A percentile compares a stretch with the other conserved stretches of the same genome.
Evolutionary conservation across 2,888 invertebrate genomes (phyloP).

Genomic region (Ommatoiulus sabulosus): DNA sequence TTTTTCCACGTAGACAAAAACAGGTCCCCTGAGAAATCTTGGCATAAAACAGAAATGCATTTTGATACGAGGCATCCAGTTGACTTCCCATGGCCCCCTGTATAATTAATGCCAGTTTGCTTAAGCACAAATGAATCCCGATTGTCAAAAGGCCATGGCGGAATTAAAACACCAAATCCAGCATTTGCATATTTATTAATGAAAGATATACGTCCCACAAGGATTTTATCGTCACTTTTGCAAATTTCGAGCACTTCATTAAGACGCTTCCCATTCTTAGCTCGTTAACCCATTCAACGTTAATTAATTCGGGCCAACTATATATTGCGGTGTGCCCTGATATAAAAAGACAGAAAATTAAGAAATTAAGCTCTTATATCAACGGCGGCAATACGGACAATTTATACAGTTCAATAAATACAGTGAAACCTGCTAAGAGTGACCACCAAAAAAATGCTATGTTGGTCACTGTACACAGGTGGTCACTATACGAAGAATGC

Average conservation of each 20-base stretch:
- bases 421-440: too few relatives aligned
- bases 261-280: conserved; percentile 25
- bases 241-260: conserved; percentile 46
- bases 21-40: conserved; percentile 25
- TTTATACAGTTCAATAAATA: conserved; percentile 5
- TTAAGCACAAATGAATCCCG: conserved; percentile 27
- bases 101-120: conserved; percentile 42
- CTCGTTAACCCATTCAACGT: conserved; percentile 34
- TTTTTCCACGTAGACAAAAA: conserved; percentile 40
- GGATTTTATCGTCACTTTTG: conserved; percentile 50
- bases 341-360: neutral
- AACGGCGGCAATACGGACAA: neutral
- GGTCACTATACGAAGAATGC: too few relatives aligned
- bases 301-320: conserved; percentile 8
- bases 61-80: conserved; percentile 14
- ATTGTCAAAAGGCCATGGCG: conserved; percentile 1
- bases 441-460: too few relatives aligned
- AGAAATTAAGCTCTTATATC: neutral
- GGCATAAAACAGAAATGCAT: conserved; percentile 37
- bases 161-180: conserved; percentile 41
- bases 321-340: neutral
- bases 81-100: conserved; percentile 17
- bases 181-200: conserved; percentile 49
- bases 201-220: conserved; percentile 31
- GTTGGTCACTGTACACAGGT: too few relatives aligned